Evolutionary conservation across 2,797 vertebrate genomes (phyloP), one percentile per base, ranked within the genome.

Genomic region (Acridotheres tristis): DNA sequence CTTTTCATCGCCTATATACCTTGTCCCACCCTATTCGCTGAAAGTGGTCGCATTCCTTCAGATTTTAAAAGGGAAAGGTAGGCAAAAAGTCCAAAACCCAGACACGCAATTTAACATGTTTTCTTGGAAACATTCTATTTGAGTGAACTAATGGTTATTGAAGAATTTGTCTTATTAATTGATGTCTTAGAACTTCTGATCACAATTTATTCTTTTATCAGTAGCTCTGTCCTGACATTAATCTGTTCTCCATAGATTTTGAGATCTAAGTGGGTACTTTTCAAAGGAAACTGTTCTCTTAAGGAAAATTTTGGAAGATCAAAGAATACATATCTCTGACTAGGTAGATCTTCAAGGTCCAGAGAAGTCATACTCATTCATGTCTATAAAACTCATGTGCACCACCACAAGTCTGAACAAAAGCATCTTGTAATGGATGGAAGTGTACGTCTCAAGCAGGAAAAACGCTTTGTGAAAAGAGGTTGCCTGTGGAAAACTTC

Each of bases 71-170:
- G 10, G 7, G 40, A 69, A 90, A 66, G 4, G 13, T 3, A 45
- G 27, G 2, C 21, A 87, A 73, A 84, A 79, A 72, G 16, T 29
- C 26, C 6, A 59, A 89, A 93, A 67, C 1, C 5, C 6, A 30
- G 23, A 16, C 6, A 80, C 3, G 0, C 2, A 7, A 32, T 73
- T 83, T 50, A 61, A 50, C 3, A 1, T 6, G 3, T 40, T 67
- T 63, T 93, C 34, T 58, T 71, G n/a, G 9, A 86, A 80, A 71
- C 10, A 1, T 10, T 2, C 1, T 59, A 76, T 91, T 72, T 67
- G 21, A 74, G 6, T 38, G 21, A 82, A 61, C 3, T 26, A 58
- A 48, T 19, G 13, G 38, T 43, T 51, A 19, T 7, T 59, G 25
- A 54, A 92, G 10, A n/a, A 50, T 50, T 34, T 2, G 4, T 13